A percentile compares a stretch with the other conserved stretches of the same genome.
Evolutionary conservation across 1,140 invertebrate species (phyloP).

Genomic region (Oreohelix idahoensis): DNA sequence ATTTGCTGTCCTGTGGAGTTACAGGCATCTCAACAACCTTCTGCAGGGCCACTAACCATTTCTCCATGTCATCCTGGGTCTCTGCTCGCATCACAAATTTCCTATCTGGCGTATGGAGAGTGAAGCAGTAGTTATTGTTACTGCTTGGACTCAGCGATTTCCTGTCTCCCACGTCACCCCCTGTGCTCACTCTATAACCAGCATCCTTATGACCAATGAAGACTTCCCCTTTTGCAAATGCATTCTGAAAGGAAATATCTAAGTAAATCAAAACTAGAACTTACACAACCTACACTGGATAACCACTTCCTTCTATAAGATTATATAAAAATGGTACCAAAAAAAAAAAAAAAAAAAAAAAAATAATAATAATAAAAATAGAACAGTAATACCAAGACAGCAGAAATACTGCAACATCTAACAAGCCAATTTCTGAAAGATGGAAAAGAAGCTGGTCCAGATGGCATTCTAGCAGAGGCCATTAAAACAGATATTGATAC

Average conservation of each 20-base stretch:
- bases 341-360: no score
- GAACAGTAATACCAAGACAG: no score
- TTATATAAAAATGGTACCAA: no score
- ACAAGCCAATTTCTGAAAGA: no score
- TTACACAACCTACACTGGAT: no score
- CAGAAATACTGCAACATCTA: no score
- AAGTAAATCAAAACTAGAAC: no score
- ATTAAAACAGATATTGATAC: no score
- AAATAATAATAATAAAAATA: no score
- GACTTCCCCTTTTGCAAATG: slow-evolving; percentile 91
- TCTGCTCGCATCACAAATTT: slow-evolving; percentile 87
- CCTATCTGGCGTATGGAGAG: slow-evolving; percentile 86
- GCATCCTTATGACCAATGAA: slow-evolving; percentile 86
- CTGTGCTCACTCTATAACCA: slow-evolving; percentile 80
- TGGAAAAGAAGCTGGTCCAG: no score
- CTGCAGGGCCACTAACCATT: slow-evolving; percentile 84
- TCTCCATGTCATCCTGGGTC: slow-evolving; percentile 82
- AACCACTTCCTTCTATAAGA: no score
- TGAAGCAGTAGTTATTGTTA: slow-evolving; percentile 78
- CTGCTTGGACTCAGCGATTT: slow-evolving; percentile 74
- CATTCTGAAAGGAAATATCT: slow-evolving; percentile 78
- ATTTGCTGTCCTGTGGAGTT: slow-evolving; percentile 84
- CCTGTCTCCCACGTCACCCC: slow-evolving; percentile 78
- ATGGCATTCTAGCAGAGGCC: no score
- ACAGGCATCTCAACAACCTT: slow-evolving; percentile 83